Base-by-base conservation (phyloP, 2,888 invertebrate genomes). In the Aphodius sticticus region DNA sequence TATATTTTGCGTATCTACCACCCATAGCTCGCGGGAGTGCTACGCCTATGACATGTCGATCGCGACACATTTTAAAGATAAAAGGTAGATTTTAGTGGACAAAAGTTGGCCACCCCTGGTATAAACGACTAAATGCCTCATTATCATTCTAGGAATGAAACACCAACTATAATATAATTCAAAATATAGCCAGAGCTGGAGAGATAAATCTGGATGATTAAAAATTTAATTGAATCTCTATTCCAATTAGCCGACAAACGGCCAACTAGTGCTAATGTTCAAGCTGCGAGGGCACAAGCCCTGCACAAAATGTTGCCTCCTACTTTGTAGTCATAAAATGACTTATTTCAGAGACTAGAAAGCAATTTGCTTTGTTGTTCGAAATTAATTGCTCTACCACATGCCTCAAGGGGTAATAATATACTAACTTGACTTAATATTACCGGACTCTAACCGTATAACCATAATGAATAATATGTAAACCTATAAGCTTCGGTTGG, bases 211-310 rank as follows among this genome's bases (percentile, higher is more conserved):
- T 53, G 53, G 7, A 53, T 53, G 53, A 53, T 53, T 53, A 53
- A 53, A 53, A 53, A 53, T 53, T 53, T 53, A 53, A 53, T 53
- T 53, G 53, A 5, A 53, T 53, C 53, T 53, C 53, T 53, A 12
- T 53, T 53, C 53, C 53, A 53, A 53, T 53, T 53, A 53, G 53
- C 53, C 53, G 7, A 12, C 12, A 53, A 53, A 53, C 53, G 6
- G 53, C 53, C 53, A 53, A 53, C 53, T 53, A 53, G 53, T 53
- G 53, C 53, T 53, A 53, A 53, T 53, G 53, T 53, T 53, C 53
- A 12, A 53, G 53, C 53, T 12, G 9, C 12, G 53, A 12, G 53
- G 9, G 12, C 12, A 53, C 53, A 9, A 9, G 53, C 53, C 53
- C 53, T 53, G 12, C 53, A 53, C 53, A 53, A 53, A 53, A 53